A percentile compares a stretch with the other conserved stretches of the same genome.
These are phyloP conservation scores for Xylota segnis DNA, from an alignment of 2,888 invertebrate genomes.

Conservation along the genomic window DNA sequence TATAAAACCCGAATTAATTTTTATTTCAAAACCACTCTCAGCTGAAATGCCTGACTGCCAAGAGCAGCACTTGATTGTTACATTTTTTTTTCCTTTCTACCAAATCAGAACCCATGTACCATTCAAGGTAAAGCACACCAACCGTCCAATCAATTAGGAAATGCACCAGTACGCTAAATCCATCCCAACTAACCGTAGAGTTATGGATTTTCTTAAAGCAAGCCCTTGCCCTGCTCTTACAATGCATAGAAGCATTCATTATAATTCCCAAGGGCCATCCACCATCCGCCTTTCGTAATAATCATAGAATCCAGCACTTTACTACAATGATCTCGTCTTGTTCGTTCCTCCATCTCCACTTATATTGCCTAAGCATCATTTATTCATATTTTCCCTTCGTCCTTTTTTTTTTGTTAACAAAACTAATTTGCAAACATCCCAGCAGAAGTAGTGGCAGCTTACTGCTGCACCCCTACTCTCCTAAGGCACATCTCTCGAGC, in stretches of 20 bases:
- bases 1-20: too few relatives aligned
- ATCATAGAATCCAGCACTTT: slow-evolving; percentile 64
- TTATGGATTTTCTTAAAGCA: slow-evolving; percentile 44
- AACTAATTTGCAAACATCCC: slow-evolving; percentile 74
- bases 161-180: not conserved
- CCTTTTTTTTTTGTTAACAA: slow-evolving; percentile 54
- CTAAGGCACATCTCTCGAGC: slow-evolving; percentile 10
- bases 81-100: too few relatives aligned
- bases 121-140: not conserved
- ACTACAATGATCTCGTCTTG: slow-evolving; percentile 45
- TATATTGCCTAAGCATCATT: slow-evolving; percentile 57
- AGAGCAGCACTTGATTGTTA: too few relatives aligned
- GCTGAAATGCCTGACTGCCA: too few relatives aligned
- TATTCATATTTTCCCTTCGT: slow-evolving; percentile 54
- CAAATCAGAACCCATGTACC: too few relatives aligned
- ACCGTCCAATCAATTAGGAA: slow-evolving; percentile 17
- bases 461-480: not conserved
- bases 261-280: slow-evolving; percentile 67
- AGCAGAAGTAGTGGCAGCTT: slow-evolving; percentile 47
- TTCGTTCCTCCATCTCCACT: not conserved
- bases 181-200: slow-evolving; percentile 3
- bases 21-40: too few relatives aligned
- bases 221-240: not conserved
- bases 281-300: slow-evolving; percentile 62
- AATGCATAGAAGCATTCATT: slow-evolving; percentile 69